phyloP scores from a whole-genome alignment of 53 echinoderm and acorn worm genomes.

The Henricia sp. region DNA sequence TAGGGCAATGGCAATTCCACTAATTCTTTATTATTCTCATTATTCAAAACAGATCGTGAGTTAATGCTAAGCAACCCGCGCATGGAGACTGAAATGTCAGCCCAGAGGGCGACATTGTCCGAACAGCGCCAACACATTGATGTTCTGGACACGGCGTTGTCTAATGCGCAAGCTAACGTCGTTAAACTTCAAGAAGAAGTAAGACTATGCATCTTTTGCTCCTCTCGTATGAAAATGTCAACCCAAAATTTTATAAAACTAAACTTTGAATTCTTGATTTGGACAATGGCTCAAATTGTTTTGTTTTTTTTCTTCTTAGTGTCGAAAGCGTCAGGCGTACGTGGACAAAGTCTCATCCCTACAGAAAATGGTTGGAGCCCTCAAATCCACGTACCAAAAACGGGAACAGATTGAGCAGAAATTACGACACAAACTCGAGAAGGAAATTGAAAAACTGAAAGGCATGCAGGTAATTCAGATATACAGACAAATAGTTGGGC shows the following conservation, averaged over 20 bases:
- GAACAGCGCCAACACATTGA: slow-evolving; percentile 97
- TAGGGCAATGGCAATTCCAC: too few relatives aligned
- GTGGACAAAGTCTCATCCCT: slow-evolving; percentile 83
- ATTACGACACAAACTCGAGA: slow-evolving; percentile 81
- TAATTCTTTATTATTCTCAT: not conserved
- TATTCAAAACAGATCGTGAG: slow-evolving; percentile 74
- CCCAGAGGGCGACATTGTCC: slow-evolving; percentile 79
- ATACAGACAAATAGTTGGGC: too few relatives aligned
- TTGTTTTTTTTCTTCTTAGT: slow-evolving; percentile 60
- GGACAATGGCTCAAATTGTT: not conserved
- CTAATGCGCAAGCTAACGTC: slow-evolving; percentile 97
- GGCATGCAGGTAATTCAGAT: slow-evolving; percentile 82
- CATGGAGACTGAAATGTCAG: slow-evolving; percentile 81
- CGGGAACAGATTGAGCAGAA: slow-evolving; percentile 86
- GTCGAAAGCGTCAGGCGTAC: slow-evolving; percentile 80
- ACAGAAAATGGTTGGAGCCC: slow-evolving; percentile 72
- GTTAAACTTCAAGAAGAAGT: slow-evolving; percentile 98
- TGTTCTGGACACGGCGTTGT: slow-evolving; percentile 91
- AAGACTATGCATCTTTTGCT: too few relatives aligned
- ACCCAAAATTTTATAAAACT: too few relatives aligned
- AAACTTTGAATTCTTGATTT: too few relatives aligned
- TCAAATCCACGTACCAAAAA: slow-evolving; percentile 82
- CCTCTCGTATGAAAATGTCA: too few relatives aligned
- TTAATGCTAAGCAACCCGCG: slow-evolving; percentile 77
- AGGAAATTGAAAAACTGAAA: slow-evolving; percentile 84